Percentiles rank a stretch among this genome's conserved stretches.
Conservation (phyloP, 2,113 vertebrate species). For the Gopherus flavomarginatus region DNA sequence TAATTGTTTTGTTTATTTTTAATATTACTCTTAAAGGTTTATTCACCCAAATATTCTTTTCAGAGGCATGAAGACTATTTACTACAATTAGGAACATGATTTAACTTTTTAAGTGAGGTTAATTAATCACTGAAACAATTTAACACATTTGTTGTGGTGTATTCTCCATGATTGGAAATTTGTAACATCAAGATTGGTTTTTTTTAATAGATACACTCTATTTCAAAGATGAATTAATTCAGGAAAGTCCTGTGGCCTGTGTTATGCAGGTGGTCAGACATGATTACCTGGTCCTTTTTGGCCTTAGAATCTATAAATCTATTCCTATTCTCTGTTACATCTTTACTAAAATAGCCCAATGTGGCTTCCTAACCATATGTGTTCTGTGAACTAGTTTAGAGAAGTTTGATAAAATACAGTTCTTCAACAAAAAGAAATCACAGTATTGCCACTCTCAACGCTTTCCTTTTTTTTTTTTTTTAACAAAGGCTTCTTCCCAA, state of each 20-base stretch:
- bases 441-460: neutral
- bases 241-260: too few relatives aligned
- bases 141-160: too few relatives aligned
- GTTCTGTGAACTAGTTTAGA: neutral
- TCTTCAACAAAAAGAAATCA: neutral
- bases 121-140: too few relatives aligned
- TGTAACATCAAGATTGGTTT: too few relatives aligned
- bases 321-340: too few relatives aligned
- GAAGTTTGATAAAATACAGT: neutral
- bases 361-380: neutral
- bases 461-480: neutral
- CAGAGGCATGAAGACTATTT: neutral
- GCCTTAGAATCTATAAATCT: too few relatives aligned
- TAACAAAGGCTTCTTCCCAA: neutral
- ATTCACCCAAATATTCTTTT: fast-evolving
- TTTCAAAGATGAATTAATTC: too few relatives aligned
- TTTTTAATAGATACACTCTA: too few relatives aligned
- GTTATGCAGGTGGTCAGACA: too few relatives aligned
- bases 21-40: neutral
- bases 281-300: too few relatives aligned
- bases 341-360: neutral
- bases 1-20: neutral
- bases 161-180: too few relatives aligned
- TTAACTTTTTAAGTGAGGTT: neutral
- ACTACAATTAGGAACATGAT: too few relatives aligned